These are phyloP conservation scores for Eulithis testata DNA, from an alignment of 2,888 invertebrate genomes.

Conservation along the genomic window DNA sequence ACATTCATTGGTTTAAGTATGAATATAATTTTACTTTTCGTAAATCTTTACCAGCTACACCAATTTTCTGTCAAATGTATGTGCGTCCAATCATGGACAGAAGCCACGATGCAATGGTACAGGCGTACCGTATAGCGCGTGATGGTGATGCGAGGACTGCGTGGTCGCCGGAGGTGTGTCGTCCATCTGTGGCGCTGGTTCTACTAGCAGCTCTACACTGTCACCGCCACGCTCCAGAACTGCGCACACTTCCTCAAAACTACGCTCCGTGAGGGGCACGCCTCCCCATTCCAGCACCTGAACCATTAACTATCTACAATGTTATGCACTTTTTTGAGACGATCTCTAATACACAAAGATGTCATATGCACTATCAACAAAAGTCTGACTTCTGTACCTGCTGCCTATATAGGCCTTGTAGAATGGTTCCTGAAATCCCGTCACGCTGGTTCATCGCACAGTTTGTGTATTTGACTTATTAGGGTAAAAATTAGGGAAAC, in stretches of 20 bases:
- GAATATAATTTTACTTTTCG: too few relatives aligned
- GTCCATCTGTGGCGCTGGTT: slow-evolving; percentile 92
- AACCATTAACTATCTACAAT: not conserved
- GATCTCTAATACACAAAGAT: too few relatives aligned
- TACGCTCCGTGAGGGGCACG: slow-evolving; percentile 94
- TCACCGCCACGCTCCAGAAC: slow-evolving; percentile 95
- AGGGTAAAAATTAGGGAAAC: too few relatives aligned
- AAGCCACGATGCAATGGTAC: not conserved
- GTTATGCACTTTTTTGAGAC: not conserved
- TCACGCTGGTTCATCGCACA: too few relatives aligned
- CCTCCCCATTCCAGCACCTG: slow-evolving; percentile 97
- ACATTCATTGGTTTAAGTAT: too few relatives aligned
- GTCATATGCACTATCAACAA: too few relatives aligned
- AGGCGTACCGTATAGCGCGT: slow-evolving; percentile 84
- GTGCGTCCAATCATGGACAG: not conserved
- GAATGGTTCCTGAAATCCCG: too few relatives aligned
- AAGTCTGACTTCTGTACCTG: too few relatives aligned
- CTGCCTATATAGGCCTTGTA: too few relatives aligned
- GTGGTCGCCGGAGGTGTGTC: slow-evolving; percentile 68
- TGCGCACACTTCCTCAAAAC: slow-evolving; percentile 96
- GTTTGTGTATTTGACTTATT: too few relatives aligned
- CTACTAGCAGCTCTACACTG: slow-evolving; percentile 93
- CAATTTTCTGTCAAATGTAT: not conserved
- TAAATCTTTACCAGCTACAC: too few relatives aligned
- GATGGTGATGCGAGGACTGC: slow-evolving; percentile 79